Base-by-base conservation (phyloP, 1,140 invertebrate species). In the Tetragonula clypearis region DNA sequence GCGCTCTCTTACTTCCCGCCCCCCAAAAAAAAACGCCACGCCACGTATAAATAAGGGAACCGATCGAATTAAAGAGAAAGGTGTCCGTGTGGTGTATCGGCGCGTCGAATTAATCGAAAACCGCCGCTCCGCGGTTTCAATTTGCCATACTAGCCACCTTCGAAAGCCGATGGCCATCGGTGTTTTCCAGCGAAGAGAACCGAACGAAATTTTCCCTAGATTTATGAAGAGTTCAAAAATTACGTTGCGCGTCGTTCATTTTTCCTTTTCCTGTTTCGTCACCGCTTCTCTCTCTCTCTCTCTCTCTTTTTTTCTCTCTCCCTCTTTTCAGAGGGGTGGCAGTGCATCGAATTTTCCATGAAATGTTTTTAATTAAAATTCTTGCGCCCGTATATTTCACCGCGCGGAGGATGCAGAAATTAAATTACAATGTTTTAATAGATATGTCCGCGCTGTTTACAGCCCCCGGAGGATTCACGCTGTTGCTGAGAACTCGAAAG, bases 341-440 rank as follows among this genome's bases (percentile, higher is more conserved):
- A 58, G 35, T 17, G 26, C 26, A 49, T 68, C 65, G 77, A 79
- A 66, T 53, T 79, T 35, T 55, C 65, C 65, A 82, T 82, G 41
- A 74, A 74, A 82, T 56, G 41, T 53, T 75, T 82, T 75, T 62
- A 75, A 82, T 82, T 53, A 82, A 75, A 82, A 65, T 75, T 75
- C 56, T 23, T 82, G 19, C 26, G 15, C n/a, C 49, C n/a, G 26
- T 55, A 55, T 65, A 74, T 30, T 49, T n/a, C 30, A 15, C 19
- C 26, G 19, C 11, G 19, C 6, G 23, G 12, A 41, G 3, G 26
- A 56, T 8, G 12, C 26, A 41, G 8, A 56, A 55, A 65, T 65
- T 65, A 55, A 65, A 75, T 74, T 35, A 75, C 26, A 56, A 8
- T 49, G 49, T n/a, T 82, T 66, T 23, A 69, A 35, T 35, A 68